A percentile compares a stretch with the other conserved stretches of the same genome.
phyloP scores from a whole-genome alignment of 2,797 vertebrate genomes.

The Lepidocolaptes lacrymiger region DNA sequence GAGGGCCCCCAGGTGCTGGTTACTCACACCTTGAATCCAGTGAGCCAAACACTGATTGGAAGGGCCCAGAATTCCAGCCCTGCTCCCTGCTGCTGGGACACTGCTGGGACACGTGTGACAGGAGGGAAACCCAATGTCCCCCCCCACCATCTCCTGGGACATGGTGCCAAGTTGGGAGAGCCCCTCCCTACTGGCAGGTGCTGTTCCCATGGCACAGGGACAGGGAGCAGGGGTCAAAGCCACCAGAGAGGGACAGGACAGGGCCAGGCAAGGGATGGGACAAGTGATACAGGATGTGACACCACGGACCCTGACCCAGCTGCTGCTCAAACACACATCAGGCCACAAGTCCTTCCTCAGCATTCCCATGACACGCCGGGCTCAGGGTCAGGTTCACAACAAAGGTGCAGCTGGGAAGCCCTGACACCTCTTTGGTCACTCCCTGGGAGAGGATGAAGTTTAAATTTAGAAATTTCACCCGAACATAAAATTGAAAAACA shows the following conservation, averaged over 20 bases:
- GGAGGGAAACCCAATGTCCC: not conserved
- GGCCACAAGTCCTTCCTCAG: not conserved
- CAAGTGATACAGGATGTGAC: not conserved
- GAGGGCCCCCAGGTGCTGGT: not conserved
- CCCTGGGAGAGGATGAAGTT: not conserved
- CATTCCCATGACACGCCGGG: rapidly evolving
- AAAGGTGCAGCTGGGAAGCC: not conserved
- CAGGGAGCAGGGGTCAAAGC: not conserved
- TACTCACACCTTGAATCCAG: not conserved
- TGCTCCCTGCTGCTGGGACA: not conserved
- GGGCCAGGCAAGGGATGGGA: not conserved
- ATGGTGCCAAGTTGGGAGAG: rapidly evolving
- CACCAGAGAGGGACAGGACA: not conserved
- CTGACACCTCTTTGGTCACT: not conserved
- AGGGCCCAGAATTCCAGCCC: not conserved
- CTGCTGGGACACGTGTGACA: not conserved
- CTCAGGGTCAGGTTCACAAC: not conserved
- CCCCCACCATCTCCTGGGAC: rapidly evolving
- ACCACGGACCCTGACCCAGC: rapidly evolving
- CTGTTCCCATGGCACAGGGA: rapidly evolving
- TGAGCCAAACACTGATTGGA: slow-evolving; percentile 18
- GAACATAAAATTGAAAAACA: not conserved
- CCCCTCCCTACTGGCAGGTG: not conserved
- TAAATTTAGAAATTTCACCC: not conserved
- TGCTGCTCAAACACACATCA: not conserved